Evolutionary conservation across 2,888 invertebrate genomes (phyloP), one percentile per base, ranked within the genome.

Genomic region (Herminia tarsipennalis): DNA sequence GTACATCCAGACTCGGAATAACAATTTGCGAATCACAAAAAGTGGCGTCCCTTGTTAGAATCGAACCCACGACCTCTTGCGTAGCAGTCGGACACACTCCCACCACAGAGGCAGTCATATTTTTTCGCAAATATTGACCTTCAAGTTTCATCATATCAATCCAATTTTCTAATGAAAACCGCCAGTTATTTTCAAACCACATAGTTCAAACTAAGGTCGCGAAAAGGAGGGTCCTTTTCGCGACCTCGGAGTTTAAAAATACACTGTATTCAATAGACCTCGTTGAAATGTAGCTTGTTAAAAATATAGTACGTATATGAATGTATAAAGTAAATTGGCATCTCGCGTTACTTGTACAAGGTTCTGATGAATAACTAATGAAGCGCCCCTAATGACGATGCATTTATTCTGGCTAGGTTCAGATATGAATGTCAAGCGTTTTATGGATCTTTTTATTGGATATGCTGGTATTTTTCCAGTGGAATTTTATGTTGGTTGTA

Each of bases 331-430:
- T 21, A 37, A 38, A 44, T 38, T 44, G 37, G 44, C 41, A 41
- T 12, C 21, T 41, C 34, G 41, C 33, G 18, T 28, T 24, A 34
- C 39, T 39, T 45, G 44, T 33, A 17, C 13, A 34, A 38, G 28
- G 3, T 18, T 27, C 27, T 28, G 33, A 38, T 45, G 28, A 45
- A 45, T 45, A 45, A 70, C 71, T 76, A 77, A 77, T 77, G 77
- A 77, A 62, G 44, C 57, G 47, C 37, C 64, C 53, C 50, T 69
- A 67, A 67, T 66, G 66, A 70, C 49, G 60, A 70, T 66, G 66
- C 66, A 68, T 67, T 66, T 64, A 63, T 63, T 58, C 55, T 32
- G 46, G 46, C 40, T 55, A 59, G 36, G 30, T 43, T 32, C 30
- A 47, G 30, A 38, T 50, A 37, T 36, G 39, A 38, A 56, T 40